Conservation (phyloP, 2,888 invertebrate genomes). For the Himalopsyche kuldschensis region DNA sequence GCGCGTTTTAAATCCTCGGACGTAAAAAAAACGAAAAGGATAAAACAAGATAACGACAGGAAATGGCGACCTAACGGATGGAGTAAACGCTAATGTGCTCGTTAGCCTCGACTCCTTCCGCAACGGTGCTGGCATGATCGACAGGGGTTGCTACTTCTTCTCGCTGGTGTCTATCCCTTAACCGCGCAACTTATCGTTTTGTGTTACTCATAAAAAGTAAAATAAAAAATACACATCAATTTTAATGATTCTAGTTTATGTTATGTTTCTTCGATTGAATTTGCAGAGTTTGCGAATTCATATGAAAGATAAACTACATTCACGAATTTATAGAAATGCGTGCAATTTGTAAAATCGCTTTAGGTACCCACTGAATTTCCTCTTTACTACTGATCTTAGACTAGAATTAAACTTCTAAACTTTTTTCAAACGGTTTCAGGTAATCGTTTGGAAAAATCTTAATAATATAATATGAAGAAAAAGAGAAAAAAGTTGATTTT, state of each 20-base stretch:
- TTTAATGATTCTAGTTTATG: neutral
- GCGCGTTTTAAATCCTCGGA: conserved; percentile 8
- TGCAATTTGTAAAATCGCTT: too few species aligned
- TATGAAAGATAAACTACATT: too few species aligned
- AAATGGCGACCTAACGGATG: conserved; percentile 33
- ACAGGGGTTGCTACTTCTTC: conserved; percentile 7
- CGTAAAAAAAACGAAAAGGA: conserved; percentile 18
- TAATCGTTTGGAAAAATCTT: too few species aligned
- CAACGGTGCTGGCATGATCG: conserved; percentile 6
- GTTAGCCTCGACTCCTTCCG: conserved; percentile 28
- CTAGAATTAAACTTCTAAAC: too few species aligned
- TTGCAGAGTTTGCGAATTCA: too few species aligned
- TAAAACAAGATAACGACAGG: conserved; percentile 34
- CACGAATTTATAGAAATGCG: too few species aligned
- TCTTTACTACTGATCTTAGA: too few species aligned
- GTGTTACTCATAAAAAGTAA: neutral
- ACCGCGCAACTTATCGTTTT: neutral
- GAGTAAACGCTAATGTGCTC: conserved; percentile 38
- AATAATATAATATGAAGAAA: too few species aligned
- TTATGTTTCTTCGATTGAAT: neutral
- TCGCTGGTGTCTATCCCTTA: neutral
- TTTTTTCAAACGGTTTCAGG: too few species aligned
- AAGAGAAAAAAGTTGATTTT: too few species aligned
- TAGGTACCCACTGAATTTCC: too few species aligned
- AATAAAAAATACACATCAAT: neutral